These are phyloP conservation scores for Aspidapion aeneum DNA, from an alignment of 2,888 invertebrate species.

Conservation along the genomic window DNA sequence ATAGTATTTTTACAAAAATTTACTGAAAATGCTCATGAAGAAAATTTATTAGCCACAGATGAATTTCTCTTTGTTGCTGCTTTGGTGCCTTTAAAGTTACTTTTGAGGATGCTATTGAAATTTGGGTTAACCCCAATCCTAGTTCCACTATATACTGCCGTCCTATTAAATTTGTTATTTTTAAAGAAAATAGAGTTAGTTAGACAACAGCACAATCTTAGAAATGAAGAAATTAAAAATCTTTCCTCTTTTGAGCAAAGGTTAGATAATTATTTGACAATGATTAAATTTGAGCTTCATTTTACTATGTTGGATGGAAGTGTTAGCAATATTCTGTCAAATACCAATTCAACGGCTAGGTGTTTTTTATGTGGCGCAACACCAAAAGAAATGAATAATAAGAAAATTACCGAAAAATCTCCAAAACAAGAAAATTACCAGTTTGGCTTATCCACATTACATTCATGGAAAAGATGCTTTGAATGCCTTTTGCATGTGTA, in stretches of 20 bases:
- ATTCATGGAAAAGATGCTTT: slow-evolving; percentile 1
- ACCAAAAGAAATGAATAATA: slow-evolving; percentile 2
- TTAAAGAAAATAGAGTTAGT: background rate
- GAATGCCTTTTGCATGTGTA: slow-evolving; percentile 3
- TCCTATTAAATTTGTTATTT: background rate
- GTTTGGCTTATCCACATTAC: slow-evolving; percentile 5
- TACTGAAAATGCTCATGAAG: background rate
- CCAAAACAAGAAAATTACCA: background rate
- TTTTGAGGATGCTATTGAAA: too few relatives aligned
- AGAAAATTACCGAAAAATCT: background rate
- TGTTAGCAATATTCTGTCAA: slow-evolving; percentile 1
- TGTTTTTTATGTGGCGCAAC: background rate
- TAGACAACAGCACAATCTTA: background rate
- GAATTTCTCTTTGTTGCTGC: background rate
- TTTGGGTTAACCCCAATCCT: too few relatives aligned
- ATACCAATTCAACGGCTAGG: background rate
- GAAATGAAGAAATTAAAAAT: slow-evolving; percentile 1
- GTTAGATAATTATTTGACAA: background rate
- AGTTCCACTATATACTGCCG: too few relatives aligned
- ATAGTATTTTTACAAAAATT: background rate
- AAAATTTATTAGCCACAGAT: background rate
- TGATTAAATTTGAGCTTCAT: background rate
- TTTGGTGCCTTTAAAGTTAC: too few relatives aligned
- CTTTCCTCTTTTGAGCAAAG: background rate
- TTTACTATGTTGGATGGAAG: slow-evolving; percentile 6